Percentiles rank a stretch among this genome's conserved stretches.
phyloP scores from a whole-genome alignment of 2,113 vertebrate species.

The Dipodomys spectabilis region DNA sequence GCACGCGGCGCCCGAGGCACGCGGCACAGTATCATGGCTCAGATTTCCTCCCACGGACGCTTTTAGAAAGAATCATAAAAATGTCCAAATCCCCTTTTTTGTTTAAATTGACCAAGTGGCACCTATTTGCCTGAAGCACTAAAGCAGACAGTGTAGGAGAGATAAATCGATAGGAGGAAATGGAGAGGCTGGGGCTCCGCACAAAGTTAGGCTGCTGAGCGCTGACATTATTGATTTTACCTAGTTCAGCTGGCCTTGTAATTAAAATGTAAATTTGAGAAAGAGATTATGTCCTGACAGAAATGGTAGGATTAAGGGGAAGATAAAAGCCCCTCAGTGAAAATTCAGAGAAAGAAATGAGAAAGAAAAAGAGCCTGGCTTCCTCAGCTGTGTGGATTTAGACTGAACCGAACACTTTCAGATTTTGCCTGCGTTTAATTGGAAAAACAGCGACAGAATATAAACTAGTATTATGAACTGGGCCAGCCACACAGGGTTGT shows the following conservation, averaged over 20 bases:
- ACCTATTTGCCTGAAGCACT: conserved; percentile 90
- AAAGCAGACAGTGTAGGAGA: conserved; percentile 87
- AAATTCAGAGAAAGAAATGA: conserved; percentile 87
- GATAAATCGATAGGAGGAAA: conserved; percentile 93
- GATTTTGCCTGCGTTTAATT: conserved; percentile 80
- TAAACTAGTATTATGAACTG: conserved; percentile 68
- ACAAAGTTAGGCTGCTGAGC: conserved; percentile 87
- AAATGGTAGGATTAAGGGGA: conserved; percentile 94
- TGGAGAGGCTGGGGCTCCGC: conserved; percentile 88
- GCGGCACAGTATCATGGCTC: not conserved
- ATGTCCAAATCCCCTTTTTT: conserved; percentile 82
- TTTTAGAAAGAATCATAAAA: conserved; percentile 75
- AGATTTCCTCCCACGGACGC: not conserved
- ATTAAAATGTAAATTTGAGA: conserved; percentile 99
- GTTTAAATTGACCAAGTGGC: conserved; percentile 90
- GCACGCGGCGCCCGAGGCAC: accelerated
- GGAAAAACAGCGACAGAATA: conserved; percentile 78
- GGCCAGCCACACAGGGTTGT: not conserved
- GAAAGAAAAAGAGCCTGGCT: conserved; percentile 81
- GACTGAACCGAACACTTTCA: conserved; percentile 78
- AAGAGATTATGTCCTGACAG: conserved; percentile 99
- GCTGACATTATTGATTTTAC: conserved; percentile 96
- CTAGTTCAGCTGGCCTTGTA: conserved; percentile 98
- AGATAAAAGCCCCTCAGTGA: conserved; percentile 93
- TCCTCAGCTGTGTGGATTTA: conserved; percentile 86